Conservation (phyloP, 2,888 invertebrate species). For the Morpho deidamia region DNA sequence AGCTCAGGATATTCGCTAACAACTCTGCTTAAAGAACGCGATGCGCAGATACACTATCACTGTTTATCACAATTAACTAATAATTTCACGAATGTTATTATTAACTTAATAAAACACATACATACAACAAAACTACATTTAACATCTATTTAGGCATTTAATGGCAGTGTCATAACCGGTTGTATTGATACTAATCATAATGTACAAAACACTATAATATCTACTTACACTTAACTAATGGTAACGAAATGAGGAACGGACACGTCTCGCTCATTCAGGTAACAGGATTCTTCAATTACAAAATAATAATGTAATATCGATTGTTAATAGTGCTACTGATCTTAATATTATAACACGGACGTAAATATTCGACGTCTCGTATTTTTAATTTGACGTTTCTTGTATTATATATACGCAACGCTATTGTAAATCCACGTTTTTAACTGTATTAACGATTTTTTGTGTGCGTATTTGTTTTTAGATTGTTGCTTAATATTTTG, state of each 20-base stretch:
- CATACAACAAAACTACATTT: slow-evolving; percentile 52
- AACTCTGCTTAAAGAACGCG: slow-evolving; percentile 12
- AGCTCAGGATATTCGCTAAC: slow-evolving; percentile 10
- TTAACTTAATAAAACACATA: slow-evolving; percentile 47
- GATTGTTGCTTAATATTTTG: too few relatives aligned
- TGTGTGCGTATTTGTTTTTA: too few relatives aligned
- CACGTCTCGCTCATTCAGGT: slow-evolving; percentile 70
- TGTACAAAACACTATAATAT: slow-evolving; percentile 57
- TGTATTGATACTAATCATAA: slow-evolving; percentile 65
- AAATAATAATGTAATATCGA: slow-evolving; percentile 18
- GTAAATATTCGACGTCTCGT: neutral
- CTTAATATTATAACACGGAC: neutral
- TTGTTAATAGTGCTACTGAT: slow-evolving; percentile 3
- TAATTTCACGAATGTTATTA: slow-evolving; percentile 63
- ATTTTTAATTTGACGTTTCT: neutral
- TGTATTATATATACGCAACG: too few relatives aligned
- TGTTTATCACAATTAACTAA: slow-evolving; percentile 73
- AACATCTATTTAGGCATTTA: slow-evolving; percentile 74
- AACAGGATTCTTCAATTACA: slow-evolving; percentile 52
- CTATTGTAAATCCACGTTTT: too few relatives aligned
- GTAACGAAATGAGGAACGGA: slow-evolving; percentile 76
- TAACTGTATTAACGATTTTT: too few relatives aligned
- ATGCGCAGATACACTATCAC: slow-evolving; percentile 49
- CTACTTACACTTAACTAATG: slow-evolving; percentile 72
- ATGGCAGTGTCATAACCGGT: slow-evolving; percentile 77